Conservation (phyloP, 2,888 invertebrate species). For the Cheilosia urbana region DNA sequence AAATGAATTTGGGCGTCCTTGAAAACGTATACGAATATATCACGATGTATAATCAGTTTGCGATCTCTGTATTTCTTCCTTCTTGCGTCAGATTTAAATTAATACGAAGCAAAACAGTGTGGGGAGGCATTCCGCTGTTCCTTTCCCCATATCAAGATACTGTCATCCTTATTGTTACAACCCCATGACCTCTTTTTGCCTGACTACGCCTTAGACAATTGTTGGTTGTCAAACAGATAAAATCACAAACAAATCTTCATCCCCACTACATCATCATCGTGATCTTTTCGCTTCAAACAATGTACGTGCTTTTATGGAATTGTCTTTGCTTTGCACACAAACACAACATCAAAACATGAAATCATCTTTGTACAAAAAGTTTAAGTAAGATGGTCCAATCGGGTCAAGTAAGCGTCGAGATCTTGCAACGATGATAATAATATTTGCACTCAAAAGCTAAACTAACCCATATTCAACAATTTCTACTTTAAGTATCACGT, state of each 20-base stretch:
- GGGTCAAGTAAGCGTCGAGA: slow-evolving; percentile 53
- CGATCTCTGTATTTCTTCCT: background rate
- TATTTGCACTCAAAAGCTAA: background rate
- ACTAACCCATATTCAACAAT: slow-evolving; percentile 38
- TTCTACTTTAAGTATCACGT: background rate
- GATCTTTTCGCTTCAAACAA: slow-evolving; percentile 27
- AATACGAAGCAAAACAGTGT: slow-evolving; percentile 11
- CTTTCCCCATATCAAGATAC: background rate
- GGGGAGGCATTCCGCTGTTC: background rate
- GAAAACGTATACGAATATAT: too few relatives aligned
- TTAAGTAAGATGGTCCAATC: slow-evolving; percentile 36
- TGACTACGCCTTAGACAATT: slow-evolving; percentile 33
- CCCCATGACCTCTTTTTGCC: slow-evolving; percentile 43
- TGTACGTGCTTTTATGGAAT: slow-evolving; percentile 45
- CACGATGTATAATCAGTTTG: too few relatives aligned
- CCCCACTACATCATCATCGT: slow-evolving; percentile 9
- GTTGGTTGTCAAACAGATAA: slow-evolving; percentile 46
- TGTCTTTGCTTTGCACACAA: slow-evolving; percentile 43
- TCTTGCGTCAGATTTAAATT: slow-evolving; percentile 20
- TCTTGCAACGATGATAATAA: slow-evolving; percentile 38
- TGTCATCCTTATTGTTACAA: slow-evolving; percentile 33
- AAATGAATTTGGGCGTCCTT: too few relatives aligned
- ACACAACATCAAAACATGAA: slow-evolving; percentile 35
- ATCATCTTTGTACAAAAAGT: slow-evolving; percentile 30
- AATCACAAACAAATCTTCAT: slow-evolving; percentile 41